Evolutionary conservation across 2,797 vertebrate genomes (phyloP).

Genomic region (Borostomias antarcticus): DNA sequence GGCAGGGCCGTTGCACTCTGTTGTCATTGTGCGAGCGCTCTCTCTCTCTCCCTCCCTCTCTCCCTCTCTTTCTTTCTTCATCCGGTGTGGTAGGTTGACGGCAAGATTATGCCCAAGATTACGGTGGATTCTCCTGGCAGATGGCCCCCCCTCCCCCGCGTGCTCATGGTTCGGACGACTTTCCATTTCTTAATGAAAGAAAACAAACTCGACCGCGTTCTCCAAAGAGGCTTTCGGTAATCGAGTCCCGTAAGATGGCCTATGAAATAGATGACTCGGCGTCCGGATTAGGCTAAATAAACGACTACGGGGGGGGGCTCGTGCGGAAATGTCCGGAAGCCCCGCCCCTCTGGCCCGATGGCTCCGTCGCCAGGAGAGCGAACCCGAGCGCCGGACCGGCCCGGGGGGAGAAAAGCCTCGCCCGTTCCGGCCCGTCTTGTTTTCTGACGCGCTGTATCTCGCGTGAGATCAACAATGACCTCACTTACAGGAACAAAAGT

Average conservation of each 20-base stretch:
- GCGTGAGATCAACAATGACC: constrained; percentile 35
- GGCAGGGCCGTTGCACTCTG: constrained; percentile 46
- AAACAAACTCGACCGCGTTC: constrained; percentile 58
- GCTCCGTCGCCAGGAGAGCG: too few relatives aligned
- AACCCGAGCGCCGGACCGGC: too few relatives aligned
- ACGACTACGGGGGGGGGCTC: background rate
- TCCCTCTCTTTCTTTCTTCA: constrained; percentile 19
- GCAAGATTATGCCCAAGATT: constrained; percentile 73
- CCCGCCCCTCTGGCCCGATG: too few relatives aligned
- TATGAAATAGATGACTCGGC: constrained; percentile 31
- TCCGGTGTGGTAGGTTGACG: constrained; percentile 48
- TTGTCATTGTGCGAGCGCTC: constrained; percentile 46
- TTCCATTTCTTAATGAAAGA: constrained; percentile 70
- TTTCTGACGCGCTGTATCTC: constrained; percentile 23
- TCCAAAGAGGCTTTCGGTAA: constrained; percentile 55
- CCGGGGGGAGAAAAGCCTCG: too few relatives aligned
- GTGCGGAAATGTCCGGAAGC: too few relatives aligned
- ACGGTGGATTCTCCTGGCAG: constrained; percentile 64
- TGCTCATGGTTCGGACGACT: constrained; percentile 44
- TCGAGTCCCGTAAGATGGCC: constrained; percentile 57
- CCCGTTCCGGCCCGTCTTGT: constrained; percentile 10
- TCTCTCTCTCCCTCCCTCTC: constrained; percentile 37
- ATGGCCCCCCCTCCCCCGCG: constrained; percentile 61
- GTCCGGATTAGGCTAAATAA: constrained; percentile 44
- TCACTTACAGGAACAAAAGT: constrained; percentile 14